phyloP scores from a whole-genome alignment of 2,113 vertebrate species.

The Potamarius usumacintae region DNA sequence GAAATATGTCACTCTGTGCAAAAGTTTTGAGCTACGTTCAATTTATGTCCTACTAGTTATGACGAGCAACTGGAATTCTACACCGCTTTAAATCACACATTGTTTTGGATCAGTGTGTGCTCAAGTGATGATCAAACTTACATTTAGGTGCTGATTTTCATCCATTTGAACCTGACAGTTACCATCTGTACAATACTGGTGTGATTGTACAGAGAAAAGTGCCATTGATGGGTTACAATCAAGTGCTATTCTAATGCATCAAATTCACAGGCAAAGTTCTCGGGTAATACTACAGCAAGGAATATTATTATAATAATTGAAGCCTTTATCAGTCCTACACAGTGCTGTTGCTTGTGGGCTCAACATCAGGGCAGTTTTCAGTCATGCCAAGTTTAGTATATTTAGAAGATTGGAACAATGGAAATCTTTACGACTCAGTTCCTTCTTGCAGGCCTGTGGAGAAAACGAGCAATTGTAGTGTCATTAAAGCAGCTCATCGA shows the following conservation, averaged over 20 bases:
- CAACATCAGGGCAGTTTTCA: not conserved
- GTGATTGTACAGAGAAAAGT: not conserved
- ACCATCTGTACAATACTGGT: not conserved
- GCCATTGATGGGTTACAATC: not conserved
- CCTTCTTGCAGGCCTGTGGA: not conserved
- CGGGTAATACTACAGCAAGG: not conserved
- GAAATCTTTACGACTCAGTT: slow-evolving; percentile 14
- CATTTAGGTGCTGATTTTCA: not conserved
- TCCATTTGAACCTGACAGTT: not conserved
- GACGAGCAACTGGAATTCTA: not conserved
- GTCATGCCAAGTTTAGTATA: not conserved
- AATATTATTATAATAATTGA: not conserved
- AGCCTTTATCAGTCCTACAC: not conserved
- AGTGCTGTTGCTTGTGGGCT: not conserved
- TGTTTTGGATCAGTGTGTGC: too few species aligned
- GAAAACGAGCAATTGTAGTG: slow-evolving; percentile 33
- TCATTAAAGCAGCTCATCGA: slow-evolving; percentile 39
- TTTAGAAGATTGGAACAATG: not conserved
- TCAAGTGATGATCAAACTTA: not conserved
- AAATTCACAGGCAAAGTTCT: not conserved
- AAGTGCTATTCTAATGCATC: not conserved
- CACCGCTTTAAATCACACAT: not conserved
- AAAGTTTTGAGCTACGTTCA: not conserved
- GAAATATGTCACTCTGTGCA: not conserved
- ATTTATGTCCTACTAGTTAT: not conserved